These are phyloP conservation scores for Antigone vipio DNA, from an alignment of 2,113 vertebrate species.

Conservation along the genomic window DNA sequence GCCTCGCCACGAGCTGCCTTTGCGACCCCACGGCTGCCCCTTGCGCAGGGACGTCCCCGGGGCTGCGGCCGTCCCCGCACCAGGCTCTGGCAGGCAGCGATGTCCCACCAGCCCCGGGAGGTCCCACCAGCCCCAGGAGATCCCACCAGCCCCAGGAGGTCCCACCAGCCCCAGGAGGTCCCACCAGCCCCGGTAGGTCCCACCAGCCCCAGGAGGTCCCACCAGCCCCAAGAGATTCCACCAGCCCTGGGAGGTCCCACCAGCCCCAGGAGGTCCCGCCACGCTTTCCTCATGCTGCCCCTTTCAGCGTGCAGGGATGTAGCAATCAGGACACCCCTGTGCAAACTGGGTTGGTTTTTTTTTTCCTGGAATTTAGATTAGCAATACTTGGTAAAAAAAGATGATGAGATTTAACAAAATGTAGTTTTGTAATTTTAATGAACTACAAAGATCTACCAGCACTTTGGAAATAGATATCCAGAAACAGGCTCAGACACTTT, in stretches of 20 bases:
- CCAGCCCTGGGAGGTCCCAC: accelerated
- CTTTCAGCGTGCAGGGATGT: neutral
- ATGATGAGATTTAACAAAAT: neutral
- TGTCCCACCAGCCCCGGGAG: neutral
- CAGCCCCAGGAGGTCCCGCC: neutral
- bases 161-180: neutral
- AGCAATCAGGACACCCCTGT: neutral
- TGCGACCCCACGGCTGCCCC: neutral
- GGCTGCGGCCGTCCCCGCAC: neutral
- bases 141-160: neutral
- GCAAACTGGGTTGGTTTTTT: neutral
- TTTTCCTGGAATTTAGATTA: neutral
- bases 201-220: neutral
- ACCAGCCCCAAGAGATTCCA: neutral
- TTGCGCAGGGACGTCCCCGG: accelerated
- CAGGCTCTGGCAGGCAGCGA: too few relatives aligned
- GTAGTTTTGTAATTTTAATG: constrained; percentile 13
- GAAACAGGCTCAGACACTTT: neutral
- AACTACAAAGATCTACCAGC: neutral
- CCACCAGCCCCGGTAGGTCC: neutral
- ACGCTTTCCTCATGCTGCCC: neutral
- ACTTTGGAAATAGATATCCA: neutral
- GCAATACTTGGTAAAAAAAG: neutral
- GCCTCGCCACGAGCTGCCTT: neutral
- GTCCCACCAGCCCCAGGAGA: neutral